Percentiles rank a stretch among this genome's conserved stretches.
phyloP scores from a whole-genome alignment of 35 echinoderm and acorn worm genomes.

The Hemicentrotus pulcherrimus region DNA sequence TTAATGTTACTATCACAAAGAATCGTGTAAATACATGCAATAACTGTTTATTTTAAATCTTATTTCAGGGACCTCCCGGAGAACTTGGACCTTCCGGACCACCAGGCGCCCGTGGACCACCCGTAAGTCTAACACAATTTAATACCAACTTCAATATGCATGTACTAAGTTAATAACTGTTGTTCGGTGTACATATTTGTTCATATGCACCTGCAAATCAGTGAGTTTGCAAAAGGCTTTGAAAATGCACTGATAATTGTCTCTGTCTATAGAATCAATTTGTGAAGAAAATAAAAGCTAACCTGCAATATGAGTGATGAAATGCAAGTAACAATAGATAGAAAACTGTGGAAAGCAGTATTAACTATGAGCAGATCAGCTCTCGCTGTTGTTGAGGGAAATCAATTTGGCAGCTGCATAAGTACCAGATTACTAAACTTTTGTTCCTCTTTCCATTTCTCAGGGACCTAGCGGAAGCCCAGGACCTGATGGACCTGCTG shows the following conservation, averaged over 20 bases:
- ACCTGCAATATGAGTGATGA: background rate
- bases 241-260: too few species aligned
- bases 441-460: background rate
- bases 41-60: background rate
- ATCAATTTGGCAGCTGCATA: background rate
- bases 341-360: background rate
- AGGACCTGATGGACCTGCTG: conserved; percentile 68
- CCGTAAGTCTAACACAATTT: conserved; percentile 56
- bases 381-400: too few species aligned
- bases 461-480: conserved; percentile 74
- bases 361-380: background rate
- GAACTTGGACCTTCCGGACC: conserved; percentile 62
- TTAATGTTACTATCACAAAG: too few species aligned
- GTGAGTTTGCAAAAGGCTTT: too few species aligned
- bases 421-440: background rate
- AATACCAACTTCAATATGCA: too few species aligned
- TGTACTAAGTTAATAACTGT: too few species aligned
- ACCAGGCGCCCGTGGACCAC: conserved; percentile 69
- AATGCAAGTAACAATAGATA: background rate
- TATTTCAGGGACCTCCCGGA: conserved; percentile 73
- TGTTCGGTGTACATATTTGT: too few species aligned
- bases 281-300: background rate
- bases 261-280: too few species aligned
- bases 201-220: too few species aligned
- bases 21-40: too few species aligned